Percentiles rank a stretch among this genome's conserved stretches.
These are phyloP conservation scores for Scophthalmus maximus DNA, from an alignment of 2,113 vertebrate genomes.

Conservation along the genomic window DNA sequence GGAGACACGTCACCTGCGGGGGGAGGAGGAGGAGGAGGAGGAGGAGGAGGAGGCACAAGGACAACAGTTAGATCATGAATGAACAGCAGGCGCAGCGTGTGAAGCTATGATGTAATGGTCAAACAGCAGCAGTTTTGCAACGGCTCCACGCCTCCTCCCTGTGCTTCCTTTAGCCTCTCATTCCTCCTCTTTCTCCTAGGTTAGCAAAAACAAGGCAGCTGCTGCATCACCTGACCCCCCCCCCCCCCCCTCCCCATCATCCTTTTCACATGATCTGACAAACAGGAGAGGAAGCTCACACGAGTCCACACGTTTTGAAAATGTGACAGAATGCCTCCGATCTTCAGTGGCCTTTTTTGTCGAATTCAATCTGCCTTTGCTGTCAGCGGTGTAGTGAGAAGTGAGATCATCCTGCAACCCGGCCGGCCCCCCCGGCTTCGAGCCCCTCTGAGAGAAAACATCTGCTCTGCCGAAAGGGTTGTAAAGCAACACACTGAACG, in stretches of 20 bases:
- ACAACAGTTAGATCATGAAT: slow-evolving; percentile 73
- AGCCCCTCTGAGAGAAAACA: slow-evolving; percentile 63
- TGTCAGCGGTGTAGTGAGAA: slow-evolving; percentile 56
- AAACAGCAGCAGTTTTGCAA: slow-evolving; percentile 72
- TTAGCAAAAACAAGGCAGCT: slow-evolving; percentile 61
- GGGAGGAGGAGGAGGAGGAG: slow-evolving; percentile 25
- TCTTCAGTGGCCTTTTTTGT: slow-evolving; percentile 47
- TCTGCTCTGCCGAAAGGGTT: slow-evolving; percentile 63
- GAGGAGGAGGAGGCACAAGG: slow-evolving; percentile 47
- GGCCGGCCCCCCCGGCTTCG: slow-evolving; percentile 38
- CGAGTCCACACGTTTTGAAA: background rate
- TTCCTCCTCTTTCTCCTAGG: slow-evolving; percentile 59
- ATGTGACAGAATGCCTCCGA: slow-evolving; percentile 7
- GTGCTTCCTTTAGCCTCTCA: slow-evolving; percentile 59
- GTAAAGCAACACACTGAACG: slow-evolving; percentile 46
- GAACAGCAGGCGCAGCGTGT: slow-evolving; percentile 75
- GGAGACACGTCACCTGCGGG: slow-evolving; percentile 98
- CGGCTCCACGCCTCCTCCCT: slow-evolving; percentile 71
- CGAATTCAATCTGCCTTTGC: slow-evolving; percentile 63
- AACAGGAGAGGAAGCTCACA: background rate
- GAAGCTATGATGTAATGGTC: slow-evolving; percentile 82
- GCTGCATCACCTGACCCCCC: slow-evolving; percentile 58
- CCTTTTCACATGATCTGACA: slow-evolving; percentile 7
- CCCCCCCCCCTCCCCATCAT: background rate
- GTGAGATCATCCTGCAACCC: slow-evolving; percentile 70